Evolutionary conservation across 2,888 invertebrate species (phyloP), one percentile per base, ranked within the genome.

Genomic region (Scaptomyza polygonia): DNA sequence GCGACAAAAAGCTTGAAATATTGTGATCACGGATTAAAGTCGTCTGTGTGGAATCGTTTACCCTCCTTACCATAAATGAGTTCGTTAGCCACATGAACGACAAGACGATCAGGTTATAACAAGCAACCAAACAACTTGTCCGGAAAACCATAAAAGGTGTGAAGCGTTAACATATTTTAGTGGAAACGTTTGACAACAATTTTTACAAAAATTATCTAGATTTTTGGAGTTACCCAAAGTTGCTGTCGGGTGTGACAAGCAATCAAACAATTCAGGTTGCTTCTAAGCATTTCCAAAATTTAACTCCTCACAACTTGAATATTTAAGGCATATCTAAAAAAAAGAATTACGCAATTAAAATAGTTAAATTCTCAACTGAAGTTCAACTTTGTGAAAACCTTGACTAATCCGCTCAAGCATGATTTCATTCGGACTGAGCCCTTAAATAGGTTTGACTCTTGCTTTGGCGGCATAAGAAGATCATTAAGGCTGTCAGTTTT

Each of bases 1-100:
- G 84, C 76, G 88, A 88, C 88, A 78, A 84, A 88, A 87, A 84
- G 86, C 88, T 85, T 84, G 86, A 88, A 87, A 85, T 84, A 84
- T 88, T 84, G 59, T 69, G 67, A 64, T 51, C 59, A 67, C 64
- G 68, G 78, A 58, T 87, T 81, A 75, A 47, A 69, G 39, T 39
- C 16, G 8, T 16, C 56, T 67, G 49, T 48, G 48, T 58, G 36
- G 54, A 63, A 69, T 44, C 77, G 47, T 54, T 40, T 44, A 29
- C 45, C 36, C 39, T 39, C 16, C 52, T 49, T 29, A 40, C 30
- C 39, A 49, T 40, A 56, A 71, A 62, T 69, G 71, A 68, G 65
- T 88, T 84, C 88, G 82, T 81, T 88, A 87, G 88, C 40, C 66
- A 53, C 34, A 51, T 40, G 29, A 39, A 39, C 16, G 29, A 43